Base-by-base conservation (phyloP, 2,888 invertebrate species). In the Frankliniella intonsa region DNA sequence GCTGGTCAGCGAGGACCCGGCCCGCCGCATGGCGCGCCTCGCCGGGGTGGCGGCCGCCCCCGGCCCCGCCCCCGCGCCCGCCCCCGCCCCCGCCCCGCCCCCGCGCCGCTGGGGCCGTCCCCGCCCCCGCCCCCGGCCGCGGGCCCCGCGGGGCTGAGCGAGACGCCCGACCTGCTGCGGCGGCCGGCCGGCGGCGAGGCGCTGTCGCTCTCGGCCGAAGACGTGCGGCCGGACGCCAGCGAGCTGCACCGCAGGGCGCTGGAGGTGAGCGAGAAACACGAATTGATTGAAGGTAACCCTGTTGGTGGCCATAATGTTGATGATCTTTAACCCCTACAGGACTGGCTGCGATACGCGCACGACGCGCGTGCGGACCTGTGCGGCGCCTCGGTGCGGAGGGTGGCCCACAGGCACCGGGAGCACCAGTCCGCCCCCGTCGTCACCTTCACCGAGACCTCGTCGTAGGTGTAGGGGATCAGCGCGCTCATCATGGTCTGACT, bases 391-490 rank as follows among this genome's bases (percentile, higher is more conserved):
- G 22, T 22, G 55, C 55, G 62, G 81, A 50, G 76, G 17, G 10
- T 82, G 12, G 82, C 82, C 22, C 80, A 82, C 22, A 80, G 49
- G 25, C 80, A 82, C 27, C 81, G 83, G 22, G 81, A 87, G 80
- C 90, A 90, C 84, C 89, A 91, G 86, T 92, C 92, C 0, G 92
- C 91, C 5, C 92, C 92, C 0, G 90, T 88, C n/a, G 91, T 92
- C 51, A 89, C 91, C 25, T 92, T 92, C 87, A 91, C 90, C 86
- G 90, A 86, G 11, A 25, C 38, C 38, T 38, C 38, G 38, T 38
- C 38, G 38, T 38, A 38, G 38, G 38, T 5, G 38, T 38, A 2
- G 38, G 38, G 38, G 38, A 38, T 38, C 38, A 38, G 38, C 38
- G 3, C 38, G 38, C 38, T 38, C 38, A 38, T 5, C 38, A 38